phyloP scores from a whole-genome alignment of 1,140 invertebrate species.

The Heliconius nattereri region DNA sequence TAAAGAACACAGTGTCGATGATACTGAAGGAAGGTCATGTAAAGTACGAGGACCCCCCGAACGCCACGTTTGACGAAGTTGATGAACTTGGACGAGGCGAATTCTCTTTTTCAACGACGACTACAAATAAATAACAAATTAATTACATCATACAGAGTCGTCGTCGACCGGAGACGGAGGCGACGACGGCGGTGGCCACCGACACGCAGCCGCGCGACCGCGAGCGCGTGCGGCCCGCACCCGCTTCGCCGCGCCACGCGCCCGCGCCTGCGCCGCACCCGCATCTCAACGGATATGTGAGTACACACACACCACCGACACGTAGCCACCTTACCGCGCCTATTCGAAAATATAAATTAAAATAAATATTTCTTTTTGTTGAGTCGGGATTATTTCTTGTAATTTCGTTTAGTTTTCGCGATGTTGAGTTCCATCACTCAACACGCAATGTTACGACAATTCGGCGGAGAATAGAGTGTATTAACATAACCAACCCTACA shows the following conservation, averaged over 20 bases:
- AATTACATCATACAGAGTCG: constrained; percentile 56
- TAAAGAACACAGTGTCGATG: too few relatives aligned
- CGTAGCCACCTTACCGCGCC: too few relatives aligned
- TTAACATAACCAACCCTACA: not conserved
- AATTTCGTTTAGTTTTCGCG: too few relatives aligned
- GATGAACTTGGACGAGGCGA: too few relatives aligned
- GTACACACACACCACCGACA: not conserved
- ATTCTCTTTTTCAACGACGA: too few relatives aligned
- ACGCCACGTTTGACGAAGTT: too few relatives aligned
- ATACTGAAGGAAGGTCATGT: too few relatives aligned
- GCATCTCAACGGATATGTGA: not conserved
- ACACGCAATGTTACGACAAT: not conserved
- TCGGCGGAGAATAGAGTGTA: not conserved
- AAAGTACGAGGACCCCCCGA: too few relatives aligned
- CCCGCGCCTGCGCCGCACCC: not conserved
- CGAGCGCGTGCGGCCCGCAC: constrained; percentile 36
- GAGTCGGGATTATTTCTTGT: too few relatives aligned
- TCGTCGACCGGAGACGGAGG: constrained; percentile 79
- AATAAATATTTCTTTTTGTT: not conserved
- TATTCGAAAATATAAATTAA: too few relatives aligned
- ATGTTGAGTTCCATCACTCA: not conserved
- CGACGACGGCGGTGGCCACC: constrained; percentile 74
- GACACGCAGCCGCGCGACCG: constrained; percentile 68
- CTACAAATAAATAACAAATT: too few relatives aligned
- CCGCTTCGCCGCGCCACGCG: constrained; percentile 50